Base-by-base conservation (phyloP, 1,140 invertebrate species). In the Dufourea novaeangliae region DNA sequence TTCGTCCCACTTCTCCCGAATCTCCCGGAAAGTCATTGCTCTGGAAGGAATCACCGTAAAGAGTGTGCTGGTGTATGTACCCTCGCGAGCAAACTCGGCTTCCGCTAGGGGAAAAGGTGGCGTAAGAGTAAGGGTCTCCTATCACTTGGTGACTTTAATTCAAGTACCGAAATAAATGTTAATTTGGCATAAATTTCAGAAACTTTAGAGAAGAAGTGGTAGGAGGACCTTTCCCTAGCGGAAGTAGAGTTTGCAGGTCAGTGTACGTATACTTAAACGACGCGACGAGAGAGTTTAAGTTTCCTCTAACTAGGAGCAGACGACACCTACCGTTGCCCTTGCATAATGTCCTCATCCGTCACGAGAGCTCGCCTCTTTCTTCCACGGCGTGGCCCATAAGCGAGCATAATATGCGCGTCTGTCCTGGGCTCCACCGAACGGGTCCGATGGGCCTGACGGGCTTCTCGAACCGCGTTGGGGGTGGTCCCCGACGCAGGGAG, bases 271-370 rank as follows among this genome's bases (percentile, higher is more conserved):
- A n/a, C n/a, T n/a, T n/a, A n/a, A n/a, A n/a, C n/a, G n/a, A n/a
- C n/a, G n/a, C n/a, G n/a, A n/a, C n/a, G n/a, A n/a, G n/a, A n/a
- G n/a, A 73, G 69, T 71, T 72, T 68, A 80, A 80, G 69, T 82
- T 57, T 69, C 39, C 63, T 80, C 63, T 81, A 84, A 79, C 78
- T 85, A 67, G 66, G 63, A 80, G 80, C 81, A 80, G 3, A 8
- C n/a, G 80, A 89, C 83, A 87, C 83, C 88, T 88, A 87, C 84
- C 85, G 69, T 79, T 63, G 37, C 46, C 50, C 70, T 34, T 74
- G 88, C 76, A 87, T 88, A 88, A 89, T 89, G 86, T 84, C 70
- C 82, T 76, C 87, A 89, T 89, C 81, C 78, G 88, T 89, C 88
- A 89, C 61, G 70, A 85, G 70, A 85, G 84, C 57, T 50, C 82